Base-by-base conservation (phyloP, 2,888 invertebrate genomes). In the Platynereis dumerilii region DNA sequence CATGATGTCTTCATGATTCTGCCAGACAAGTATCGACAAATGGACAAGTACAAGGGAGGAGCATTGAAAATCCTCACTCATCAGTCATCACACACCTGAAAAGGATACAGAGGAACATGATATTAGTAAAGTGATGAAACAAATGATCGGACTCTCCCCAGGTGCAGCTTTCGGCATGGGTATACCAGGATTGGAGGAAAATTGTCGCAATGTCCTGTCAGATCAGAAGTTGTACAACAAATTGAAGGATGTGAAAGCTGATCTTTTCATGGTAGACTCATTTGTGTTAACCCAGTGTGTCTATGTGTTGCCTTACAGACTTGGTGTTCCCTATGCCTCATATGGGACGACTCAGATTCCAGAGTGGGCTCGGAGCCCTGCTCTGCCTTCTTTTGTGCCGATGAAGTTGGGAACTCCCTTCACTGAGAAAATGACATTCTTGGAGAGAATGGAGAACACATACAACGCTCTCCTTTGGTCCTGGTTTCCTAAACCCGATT, bases 381-480 rank as follows among this genome's bases (percentile, higher is more conserved):
- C 7, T 52, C n/a, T 52, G n/a, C 52, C 52, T 5, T 52, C 52
- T 10, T 20, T 24, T 22, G 20, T 20, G 52, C 52, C 52, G 5
- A 17, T 52, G 20, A 52, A 52, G 20, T 22, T 52, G 3, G 52
- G 20, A 7, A 52, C 20, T 17, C 48, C 28, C 15, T 48, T 52
- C 60, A 48, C 27, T 2, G 48, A 60, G 10, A 48, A 60, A 12
- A 60, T 60, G 60, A 48, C 45, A 7, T 48, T 60, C 20, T 22
- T 26, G 3, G 17, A 48, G 12, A 22, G 48, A 12, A 3, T 58
- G 29, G n/a, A 20, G 5, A 39, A 29, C 24, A 10, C n/a, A 22
- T 17, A 7, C 20, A 3, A 3, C 5, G 39, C 20, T 34, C 2
- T 29, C 15, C 12, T 15, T 29, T 58, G n/a, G 22, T 3, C 15